phyloP scores from a whole-genome alignment of 2,888 invertebrate genomes.

The Tipula vernalis region DNA sequence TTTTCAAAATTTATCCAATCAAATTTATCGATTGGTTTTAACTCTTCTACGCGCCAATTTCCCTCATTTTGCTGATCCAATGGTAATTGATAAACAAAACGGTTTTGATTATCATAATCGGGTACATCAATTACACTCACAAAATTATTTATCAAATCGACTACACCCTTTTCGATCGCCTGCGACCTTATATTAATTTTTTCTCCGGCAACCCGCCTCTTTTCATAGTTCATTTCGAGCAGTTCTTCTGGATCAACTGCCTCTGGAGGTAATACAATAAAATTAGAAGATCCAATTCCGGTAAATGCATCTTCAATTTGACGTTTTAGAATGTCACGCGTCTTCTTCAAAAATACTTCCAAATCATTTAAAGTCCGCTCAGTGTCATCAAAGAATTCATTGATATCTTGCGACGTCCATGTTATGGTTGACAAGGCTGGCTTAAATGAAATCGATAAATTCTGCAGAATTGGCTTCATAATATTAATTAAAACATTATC shows the following conservation, averaged over 20 bases:
- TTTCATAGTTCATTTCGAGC: constrained; percentile 46
- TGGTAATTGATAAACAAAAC: constrained; percentile 45
- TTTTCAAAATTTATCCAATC: constrained; percentile 33
- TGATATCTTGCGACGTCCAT: constrained; percentile 62
- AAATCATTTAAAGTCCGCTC: constrained; percentile 29
- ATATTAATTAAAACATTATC: constrained; percentile 49
- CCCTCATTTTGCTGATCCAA: constrained; percentile 39
- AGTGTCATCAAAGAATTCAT: constrained; percentile 34
- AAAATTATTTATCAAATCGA: constrained; percentile 66
- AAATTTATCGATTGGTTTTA: constrained; percentile 31
- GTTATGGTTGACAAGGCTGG: constrained; percentile 66
- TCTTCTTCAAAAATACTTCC: constrained; percentile 27
- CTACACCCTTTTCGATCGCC: constrained; percentile 62
- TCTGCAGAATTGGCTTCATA: constrained; percentile 51
- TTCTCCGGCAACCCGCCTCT: constrained; percentile 35
- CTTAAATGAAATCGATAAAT: constrained; percentile 56
- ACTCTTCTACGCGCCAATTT: constrained; percentile 32
- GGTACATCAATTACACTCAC: constrained; percentile 39
- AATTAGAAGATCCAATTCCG: constrained; percentile 44
- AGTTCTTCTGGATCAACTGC: constrained; percentile 50
- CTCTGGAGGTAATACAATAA: constrained; percentile 48
- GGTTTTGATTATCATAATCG: constrained; percentile 38
- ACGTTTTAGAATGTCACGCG: constrained; percentile 62
- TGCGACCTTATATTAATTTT: constrained; percentile 46
- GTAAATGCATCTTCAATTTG: constrained; percentile 56